Conservation (phyloP, 2,113 vertebrate genomes). For the Indri indri region DNA sequence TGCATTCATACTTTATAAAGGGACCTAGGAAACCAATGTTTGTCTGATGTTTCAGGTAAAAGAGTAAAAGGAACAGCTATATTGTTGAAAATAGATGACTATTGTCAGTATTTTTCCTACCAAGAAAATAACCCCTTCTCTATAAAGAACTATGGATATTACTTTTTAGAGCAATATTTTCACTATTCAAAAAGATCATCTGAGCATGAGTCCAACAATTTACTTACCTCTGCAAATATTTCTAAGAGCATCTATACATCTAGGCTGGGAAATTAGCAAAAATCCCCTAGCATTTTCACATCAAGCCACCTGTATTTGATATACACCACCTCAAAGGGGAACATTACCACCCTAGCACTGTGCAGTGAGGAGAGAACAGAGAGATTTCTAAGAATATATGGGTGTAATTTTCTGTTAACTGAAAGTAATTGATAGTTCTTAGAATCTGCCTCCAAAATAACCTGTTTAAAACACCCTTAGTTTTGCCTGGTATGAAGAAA, state of each 20-base stretch:
- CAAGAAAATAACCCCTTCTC: neutral
- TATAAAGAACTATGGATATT: neutral
- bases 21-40: neutral
- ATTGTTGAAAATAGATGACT: neutral
- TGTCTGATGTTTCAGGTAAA: slow-evolving; percentile 25
- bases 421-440: slow-evolving; percentile 60
- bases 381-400: slow-evolving; percentile 75
- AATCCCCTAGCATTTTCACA: slow-evolving; percentile 54
- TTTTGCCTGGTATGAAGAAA: slow-evolving; percentile 46
- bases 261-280: slow-evolving; percentile 6
- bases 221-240: slow-evolving; percentile 36
- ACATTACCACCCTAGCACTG: neutral
- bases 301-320: slow-evolving; percentile 37
- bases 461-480: neutral
- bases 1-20: slow-evolving; percentile 24
- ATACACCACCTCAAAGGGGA: slow-evolving; percentile 62
- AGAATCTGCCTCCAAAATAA: slow-evolving; percentile 61
- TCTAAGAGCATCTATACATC: slow-evolving; percentile 6
- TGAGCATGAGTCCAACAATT: neutral
- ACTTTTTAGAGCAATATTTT: slow-evolving; percentile 10
- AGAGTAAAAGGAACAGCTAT: neutral
- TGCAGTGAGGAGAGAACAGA: neutral
- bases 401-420: slow-evolving; percentile 70
- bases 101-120: neutral
- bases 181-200: neutral